Percentiles rank a stretch among this genome's conserved stretches.
phyloP scores from a whole-genome alignment of 2,797 vertebrate genomes.

The Sus cebifrons region DNA sequence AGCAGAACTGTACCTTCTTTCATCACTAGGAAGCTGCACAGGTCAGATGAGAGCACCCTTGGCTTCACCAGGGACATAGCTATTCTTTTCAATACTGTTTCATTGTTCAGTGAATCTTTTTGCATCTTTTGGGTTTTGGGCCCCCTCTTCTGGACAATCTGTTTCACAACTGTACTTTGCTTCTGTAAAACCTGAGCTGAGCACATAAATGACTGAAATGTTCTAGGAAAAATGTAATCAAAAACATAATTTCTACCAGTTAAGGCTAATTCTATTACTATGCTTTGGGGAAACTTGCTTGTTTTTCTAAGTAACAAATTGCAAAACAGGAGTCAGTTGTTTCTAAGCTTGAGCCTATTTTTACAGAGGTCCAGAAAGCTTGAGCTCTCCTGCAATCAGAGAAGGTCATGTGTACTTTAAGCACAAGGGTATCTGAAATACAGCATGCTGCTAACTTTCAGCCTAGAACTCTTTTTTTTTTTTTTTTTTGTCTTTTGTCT shows the following conservation, averaged over 20 bases:
- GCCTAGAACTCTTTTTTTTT: neutral
- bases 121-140: neutral
- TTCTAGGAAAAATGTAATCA: neutral
- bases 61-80: neutral
- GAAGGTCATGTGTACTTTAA: neutral
- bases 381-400: neutral
- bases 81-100: neutral
- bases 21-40: neutral
- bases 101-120: neutral
- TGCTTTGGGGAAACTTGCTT: neutral
- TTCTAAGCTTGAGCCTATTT: neutral
- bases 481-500: no score
- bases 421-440: neutral
- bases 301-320: neutral
- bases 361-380: neutral
- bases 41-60: no score
- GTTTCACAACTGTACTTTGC: neutral
- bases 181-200: neutral
- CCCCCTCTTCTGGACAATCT: slow-evolving; percentile 44
- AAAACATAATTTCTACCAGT: neutral
- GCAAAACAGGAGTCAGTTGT: neutral
- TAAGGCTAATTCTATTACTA: neutral
- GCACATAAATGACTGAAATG: neutral
- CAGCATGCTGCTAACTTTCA: neutral
- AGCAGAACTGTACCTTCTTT: neutral